phyloP scores from a whole-genome alignment of 2,888 invertebrate species.

The Limnephilus marmoratus region DNA sequence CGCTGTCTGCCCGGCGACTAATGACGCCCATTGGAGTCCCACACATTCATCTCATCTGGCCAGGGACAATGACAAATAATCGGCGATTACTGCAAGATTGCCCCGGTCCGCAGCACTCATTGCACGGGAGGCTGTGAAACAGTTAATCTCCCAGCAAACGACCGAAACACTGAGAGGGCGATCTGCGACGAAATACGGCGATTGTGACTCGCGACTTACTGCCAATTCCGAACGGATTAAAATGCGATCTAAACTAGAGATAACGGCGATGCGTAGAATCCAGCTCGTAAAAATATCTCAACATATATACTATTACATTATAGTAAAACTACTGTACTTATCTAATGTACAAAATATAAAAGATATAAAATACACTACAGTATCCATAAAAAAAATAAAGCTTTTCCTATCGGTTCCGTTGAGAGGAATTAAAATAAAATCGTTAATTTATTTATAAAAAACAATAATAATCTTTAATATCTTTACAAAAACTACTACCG shows the following conservation, averaged over 20 bases:
- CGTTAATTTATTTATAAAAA: too few relatives aligned
- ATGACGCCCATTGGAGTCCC: slow-evolving; percentile 61
- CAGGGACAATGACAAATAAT: slow-evolving; percentile 63
- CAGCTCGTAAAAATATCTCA: not conserved
- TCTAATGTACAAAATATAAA: too few relatives aligned
- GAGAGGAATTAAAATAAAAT: too few relatives aligned
- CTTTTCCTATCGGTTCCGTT: too few relatives aligned
- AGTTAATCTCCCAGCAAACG: slow-evolving; percentile 37
- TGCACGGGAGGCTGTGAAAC: not conserved
- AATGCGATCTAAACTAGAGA: not conserved
- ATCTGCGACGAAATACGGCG: not conserved
- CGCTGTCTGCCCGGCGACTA: slow-evolving; percentile 38
- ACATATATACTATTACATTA: not conserved
- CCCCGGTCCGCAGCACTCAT: slow-evolving; percentile 31
- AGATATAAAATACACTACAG: too few relatives aligned
- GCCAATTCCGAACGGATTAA: not conserved
- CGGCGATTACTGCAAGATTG: slow-evolving; percentile 62
- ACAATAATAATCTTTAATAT: too few relatives aligned
- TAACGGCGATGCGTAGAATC: not conserved
- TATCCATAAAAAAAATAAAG: too few relatives aligned
- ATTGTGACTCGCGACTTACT: not conserved
- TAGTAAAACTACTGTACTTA: too few relatives aligned
- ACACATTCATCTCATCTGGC: slow-evolving; percentile 60
- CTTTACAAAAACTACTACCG: too few relatives aligned
- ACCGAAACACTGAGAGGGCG: slow-evolving; percentile 7